Evolutionary conservation across 2,888 invertebrate species (phyloP).

Genomic region (Loripinus fragilis): DNA sequence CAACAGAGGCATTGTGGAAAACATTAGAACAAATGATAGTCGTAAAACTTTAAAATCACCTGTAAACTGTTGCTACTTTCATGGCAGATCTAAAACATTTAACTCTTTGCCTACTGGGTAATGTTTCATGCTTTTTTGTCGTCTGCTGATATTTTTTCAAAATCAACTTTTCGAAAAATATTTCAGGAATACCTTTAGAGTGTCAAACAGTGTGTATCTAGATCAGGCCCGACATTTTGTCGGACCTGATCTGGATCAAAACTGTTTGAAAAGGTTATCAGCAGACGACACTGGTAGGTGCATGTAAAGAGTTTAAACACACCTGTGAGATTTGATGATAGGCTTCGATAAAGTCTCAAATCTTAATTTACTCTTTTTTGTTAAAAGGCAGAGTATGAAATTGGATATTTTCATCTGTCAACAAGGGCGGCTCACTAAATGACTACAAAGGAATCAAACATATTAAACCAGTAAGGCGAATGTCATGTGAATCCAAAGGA

Average conservation of each 20-base stretch:
- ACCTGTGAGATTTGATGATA: constrained; percentile 58
- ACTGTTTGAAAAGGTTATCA: no score
- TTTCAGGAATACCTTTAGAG: no score
- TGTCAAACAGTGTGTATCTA: no score
- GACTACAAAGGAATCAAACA: constrained; percentile 3
- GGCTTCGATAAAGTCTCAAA: constrained; percentile 53
- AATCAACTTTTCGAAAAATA: no score
- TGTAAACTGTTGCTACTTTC: constrained; percentile 57
- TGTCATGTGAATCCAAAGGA: neutral
- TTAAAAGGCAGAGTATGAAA: constrained; percentile 33
- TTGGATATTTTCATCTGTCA: constrained; percentile 38
- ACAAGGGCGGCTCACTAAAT: constrained; percentile 13
- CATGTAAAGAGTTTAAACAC: constrained; percentile 40
- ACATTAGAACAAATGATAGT: constrained; percentile 51
- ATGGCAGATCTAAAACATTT: no score
- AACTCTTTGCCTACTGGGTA: no score
- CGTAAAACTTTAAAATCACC: constrained; percentile 57
- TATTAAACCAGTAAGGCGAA: neutral
- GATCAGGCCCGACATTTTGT: no score
- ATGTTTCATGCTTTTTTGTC: no score
- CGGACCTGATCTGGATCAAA: no score
- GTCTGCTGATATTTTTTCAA: no score
- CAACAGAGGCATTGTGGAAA: constrained; percentile 53
- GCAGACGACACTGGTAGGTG: no score
- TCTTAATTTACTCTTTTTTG: constrained; percentile 50